phyloP scores from a whole-genome alignment of 2,888 invertebrate species.

The Microdon myrmicae region DNA sequence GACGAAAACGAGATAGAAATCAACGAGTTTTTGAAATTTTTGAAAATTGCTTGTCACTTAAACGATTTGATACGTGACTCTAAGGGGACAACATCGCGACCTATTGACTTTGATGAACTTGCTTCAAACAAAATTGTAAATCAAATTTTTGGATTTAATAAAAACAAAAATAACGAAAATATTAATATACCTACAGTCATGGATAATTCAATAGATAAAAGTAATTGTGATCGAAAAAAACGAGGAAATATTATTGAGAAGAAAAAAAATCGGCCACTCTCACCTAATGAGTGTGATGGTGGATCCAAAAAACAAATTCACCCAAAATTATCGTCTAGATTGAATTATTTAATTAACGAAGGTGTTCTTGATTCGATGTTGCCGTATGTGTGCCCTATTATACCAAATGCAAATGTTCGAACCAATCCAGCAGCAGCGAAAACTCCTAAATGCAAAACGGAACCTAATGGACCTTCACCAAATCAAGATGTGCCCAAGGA shows the following conservation, averaged over 20 bases:
- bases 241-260: neutral
- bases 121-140: constrained; percentile 63
- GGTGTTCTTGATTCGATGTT: constrained; percentile 85
- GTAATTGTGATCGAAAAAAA: constrained; percentile 2
- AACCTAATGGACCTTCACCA: constrained; percentile 14
- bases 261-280: neutral
- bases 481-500: neutral
- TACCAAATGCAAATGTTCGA: constrained; percentile 48
- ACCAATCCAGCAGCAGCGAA: constrained; percentile 39
- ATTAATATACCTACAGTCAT: constrained; percentile 2
- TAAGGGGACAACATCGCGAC: constrained; percentile 51
- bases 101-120: constrained; percentile 60
- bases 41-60: constrained; percentile 66
- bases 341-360: constrained; percentile 77
- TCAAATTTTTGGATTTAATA: constrained; percentile 55
- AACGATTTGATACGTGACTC: constrained; percentile 63
- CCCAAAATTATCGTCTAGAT: constrained; percentile 60
- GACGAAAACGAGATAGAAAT: constrained; percentile 57
- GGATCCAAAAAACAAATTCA: constrained; percentile 54
- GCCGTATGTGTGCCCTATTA: constrained; percentile 73
- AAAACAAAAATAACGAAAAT: constrained; percentile 13
- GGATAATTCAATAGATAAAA: constrained; percentile 11
- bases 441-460: constrained; percentile 34
- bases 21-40: constrained; percentile 65
- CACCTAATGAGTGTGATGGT: neutral